phyloP scores from a whole-genome alignment of 1,140 invertebrate genomes.

The Trichonephila inaurata region DNA sequence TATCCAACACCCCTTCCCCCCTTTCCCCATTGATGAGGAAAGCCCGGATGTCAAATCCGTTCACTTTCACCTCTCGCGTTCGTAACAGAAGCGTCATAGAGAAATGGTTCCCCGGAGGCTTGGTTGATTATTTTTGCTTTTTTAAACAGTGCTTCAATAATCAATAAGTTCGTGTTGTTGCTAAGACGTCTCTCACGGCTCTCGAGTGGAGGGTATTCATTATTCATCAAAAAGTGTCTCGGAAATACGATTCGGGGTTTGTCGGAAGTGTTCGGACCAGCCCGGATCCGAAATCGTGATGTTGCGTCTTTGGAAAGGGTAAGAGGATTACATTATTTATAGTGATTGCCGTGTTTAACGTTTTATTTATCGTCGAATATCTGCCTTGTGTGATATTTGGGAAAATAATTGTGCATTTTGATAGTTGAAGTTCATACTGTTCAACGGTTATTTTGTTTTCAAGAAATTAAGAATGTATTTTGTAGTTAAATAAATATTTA shows the following conservation, averaged over 20 bases:
- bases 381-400: too few species aligned
- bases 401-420: too few species aligned
- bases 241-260: neutral
- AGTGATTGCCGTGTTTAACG: neutral
- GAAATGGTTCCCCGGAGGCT: neutral
- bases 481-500: too few species aligned
- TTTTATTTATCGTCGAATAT: too few species aligned
- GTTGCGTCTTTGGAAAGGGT: neutral
- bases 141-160: constrained; percentile 30
- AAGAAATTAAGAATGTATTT: too few species aligned
- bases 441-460: too few species aligned
- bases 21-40: neutral
- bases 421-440: too few species aligned
- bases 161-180: constrained; percentile 22
- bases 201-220: neutral
- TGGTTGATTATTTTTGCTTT: neutral
- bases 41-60: neutral
- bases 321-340: neutral
- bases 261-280: neutral
- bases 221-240: constrained; percentile 4
- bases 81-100: neutral
- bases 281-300: neutral
- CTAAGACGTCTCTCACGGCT: neutral
- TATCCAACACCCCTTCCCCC: neutral
- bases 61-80: neutral